These are phyloP conservation scores for Lucilia cuprina DNA, from an alignment of 1,140 invertebrate genomes.

Conservation along the genomic window DNA sequence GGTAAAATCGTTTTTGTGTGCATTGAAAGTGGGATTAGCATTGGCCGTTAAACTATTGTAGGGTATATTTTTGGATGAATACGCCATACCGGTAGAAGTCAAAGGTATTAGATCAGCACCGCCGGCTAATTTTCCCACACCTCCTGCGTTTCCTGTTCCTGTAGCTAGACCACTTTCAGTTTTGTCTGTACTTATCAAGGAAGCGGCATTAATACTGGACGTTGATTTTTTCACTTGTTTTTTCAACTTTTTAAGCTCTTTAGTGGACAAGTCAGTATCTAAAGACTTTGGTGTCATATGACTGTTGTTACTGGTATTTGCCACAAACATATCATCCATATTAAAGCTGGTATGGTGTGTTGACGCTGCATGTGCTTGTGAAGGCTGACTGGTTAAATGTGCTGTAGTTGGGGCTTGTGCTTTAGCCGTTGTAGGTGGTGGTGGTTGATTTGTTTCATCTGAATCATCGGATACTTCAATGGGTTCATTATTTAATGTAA, in stretches of 20 bases:
- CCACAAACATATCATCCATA: slow-evolving; percentile 32
- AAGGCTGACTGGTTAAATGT: background rate
- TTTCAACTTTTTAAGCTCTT: slow-evolving; percentile 31
- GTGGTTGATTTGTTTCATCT: slow-evolving; percentile 36
- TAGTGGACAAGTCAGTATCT: background rate
- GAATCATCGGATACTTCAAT: slow-evolving; percentile 59
- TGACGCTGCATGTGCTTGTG: background rate
- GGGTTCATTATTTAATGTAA: slow-evolving; percentile 46
- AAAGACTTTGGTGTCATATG: background rate
- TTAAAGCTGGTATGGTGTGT: background rate
- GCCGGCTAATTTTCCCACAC: slow-evolving; percentile 47
- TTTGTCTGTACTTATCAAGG: background rate
- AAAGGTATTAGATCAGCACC: slow-evolving; percentile 57
- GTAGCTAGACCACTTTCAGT: background rate
- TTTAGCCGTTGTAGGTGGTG: background rate
- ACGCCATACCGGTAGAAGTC: slow-evolving; percentile 37
- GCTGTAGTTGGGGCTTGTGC: background rate
- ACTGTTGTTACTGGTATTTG: background rate
- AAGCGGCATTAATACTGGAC: background rate
- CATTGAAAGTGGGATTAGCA: background rate
- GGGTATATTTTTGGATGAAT: slow-evolving; percentile 40
- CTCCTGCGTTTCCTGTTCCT: background rate
- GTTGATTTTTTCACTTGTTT: slow-evolving; percentile 28
- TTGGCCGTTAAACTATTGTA: slow-evolving; percentile 37
- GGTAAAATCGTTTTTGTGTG: background rate